phyloP scores from a whole-genome alignment of 2,113 vertebrate species.

The Hirundichthys speculiger region DNA sequence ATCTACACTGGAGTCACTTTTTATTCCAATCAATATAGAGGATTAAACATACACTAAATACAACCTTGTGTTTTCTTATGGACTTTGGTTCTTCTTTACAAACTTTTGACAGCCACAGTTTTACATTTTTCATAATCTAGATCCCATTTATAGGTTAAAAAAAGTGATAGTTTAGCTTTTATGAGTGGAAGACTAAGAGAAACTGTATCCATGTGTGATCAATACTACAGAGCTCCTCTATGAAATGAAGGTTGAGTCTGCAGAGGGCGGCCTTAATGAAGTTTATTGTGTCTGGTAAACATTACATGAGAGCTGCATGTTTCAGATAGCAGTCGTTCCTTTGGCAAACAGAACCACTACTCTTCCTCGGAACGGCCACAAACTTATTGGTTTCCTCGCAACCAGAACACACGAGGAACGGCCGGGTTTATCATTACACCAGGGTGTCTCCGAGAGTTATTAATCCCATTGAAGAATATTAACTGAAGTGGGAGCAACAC shows the following conservation, averaged over 20 bases:
- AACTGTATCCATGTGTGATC: not conserved
- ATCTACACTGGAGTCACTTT: no score
- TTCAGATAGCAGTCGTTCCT: conserved; percentile 51
- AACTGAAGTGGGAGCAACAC: not conserved
- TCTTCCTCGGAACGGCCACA: conserved; percentile 21
- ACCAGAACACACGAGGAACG: conserved; percentile 34
- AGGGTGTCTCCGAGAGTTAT: conserved; percentile 9
- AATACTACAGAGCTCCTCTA: not conserved
- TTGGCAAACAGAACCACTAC: conserved; percentile 15
- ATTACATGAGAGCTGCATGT: conserved; percentile 14
- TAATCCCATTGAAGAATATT: not conserved
- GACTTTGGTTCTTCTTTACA: no score
- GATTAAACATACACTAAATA: no score
- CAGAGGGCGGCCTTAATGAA: not conserved
- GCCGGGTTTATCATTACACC: conserved; percentile 41
- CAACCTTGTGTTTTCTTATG: no score
- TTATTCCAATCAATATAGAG: no score
- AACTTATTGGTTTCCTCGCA: conserved; percentile 45
- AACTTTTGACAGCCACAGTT: not conserved
- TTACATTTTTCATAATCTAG: not conserved
- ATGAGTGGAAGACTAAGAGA: not conserved
- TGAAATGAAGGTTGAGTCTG: not conserved
- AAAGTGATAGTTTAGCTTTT: not conserved
- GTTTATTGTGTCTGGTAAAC: conserved; percentile 14
- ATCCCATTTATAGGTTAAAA: not conserved